A percentile compares a stretch with the other conserved stretches of the same genome.
Evolutionary conservation across 2,888 invertebrate species (phyloP).

Genomic region (Embidobia sp.): DNA sequence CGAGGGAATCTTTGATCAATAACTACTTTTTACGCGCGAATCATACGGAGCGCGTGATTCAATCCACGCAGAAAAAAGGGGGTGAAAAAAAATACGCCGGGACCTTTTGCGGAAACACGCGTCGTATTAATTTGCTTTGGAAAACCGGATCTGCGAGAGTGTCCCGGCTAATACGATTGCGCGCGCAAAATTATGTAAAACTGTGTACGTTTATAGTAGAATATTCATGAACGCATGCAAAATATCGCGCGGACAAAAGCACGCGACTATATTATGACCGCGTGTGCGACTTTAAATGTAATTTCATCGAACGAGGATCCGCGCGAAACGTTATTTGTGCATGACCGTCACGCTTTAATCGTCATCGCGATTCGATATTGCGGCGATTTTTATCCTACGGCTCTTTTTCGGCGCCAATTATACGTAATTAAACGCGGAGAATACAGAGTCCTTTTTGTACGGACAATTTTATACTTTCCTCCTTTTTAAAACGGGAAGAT

Average conservation of each 20-base stretch:
- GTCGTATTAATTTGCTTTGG: conserved; percentile 18
- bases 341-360: neutral
- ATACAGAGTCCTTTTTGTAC: too few relatives aligned
- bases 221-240: conserved; percentile 39
- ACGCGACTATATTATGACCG: neutral
- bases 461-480: too few relatives aligned
- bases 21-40: too few relatives aligned
- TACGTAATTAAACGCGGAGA: too few relatives aligned
- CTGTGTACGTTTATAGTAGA: conserved; percentile 21
- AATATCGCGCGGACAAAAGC: conserved; percentile 12
- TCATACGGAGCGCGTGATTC: too few relatives aligned
- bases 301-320: conserved; percentile 5
- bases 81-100: neutral
- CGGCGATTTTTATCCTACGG: too few relatives aligned
- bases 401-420: too few relatives aligned
- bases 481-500: too few relatives aligned
- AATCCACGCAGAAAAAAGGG: too few relatives aligned
- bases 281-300: conserved; percentile 5
- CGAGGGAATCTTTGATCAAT: too few relatives aligned
- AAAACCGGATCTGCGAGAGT: conserved; percentile 8
- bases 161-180: conserved; percentile 15
- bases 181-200: conserved; percentile 39
- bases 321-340: conserved; percentile 6
- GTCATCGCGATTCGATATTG: neutral
- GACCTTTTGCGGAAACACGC: conserved; percentile 6